Conservation (phyloP, 1,140 invertebrate species). For the Plodia interpunctella region DNA sequence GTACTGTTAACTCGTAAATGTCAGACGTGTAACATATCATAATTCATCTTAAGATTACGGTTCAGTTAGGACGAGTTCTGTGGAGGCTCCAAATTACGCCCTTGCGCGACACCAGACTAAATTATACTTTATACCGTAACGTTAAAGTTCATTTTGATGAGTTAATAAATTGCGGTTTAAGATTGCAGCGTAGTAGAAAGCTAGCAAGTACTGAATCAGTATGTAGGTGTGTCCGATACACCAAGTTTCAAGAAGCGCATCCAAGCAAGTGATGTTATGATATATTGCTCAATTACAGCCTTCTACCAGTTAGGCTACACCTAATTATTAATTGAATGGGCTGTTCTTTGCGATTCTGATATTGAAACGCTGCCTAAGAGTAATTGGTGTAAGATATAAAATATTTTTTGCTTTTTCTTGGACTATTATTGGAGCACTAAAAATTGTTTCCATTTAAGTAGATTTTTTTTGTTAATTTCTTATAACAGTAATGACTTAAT, state of each 20-base stretch:
- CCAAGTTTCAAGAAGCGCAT: constrained; percentile 48
- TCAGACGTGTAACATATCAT: constrained; percentile 70
- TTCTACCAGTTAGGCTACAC: constrained; percentile 51
- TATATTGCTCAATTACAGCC: constrained; percentile 69
- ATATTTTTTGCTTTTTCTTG: too few relatives aligned
- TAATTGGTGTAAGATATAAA: not conserved
- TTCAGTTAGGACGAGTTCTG: constrained; percentile 49
- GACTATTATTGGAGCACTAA: too few relatives aligned
- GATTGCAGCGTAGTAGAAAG: constrained; percentile 55
- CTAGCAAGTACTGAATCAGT: constrained; percentile 58
- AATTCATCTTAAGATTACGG: constrained; percentile 73
- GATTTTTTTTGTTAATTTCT: too few relatives aligned
- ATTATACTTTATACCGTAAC: constrained; percentile 17
- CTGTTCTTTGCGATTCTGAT: constrained; percentile 19
- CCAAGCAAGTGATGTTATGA: constrained; percentile 42
- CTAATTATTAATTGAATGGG: constrained; percentile 61
- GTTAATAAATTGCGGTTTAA: constrained; percentile 20
- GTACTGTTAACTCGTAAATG: constrained; percentile 69
- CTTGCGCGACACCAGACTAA: constrained; percentile 25
- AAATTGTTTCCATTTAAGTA: too few relatives aligned
- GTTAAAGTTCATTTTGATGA: constrained; percentile 27
- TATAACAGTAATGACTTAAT: too few relatives aligned
- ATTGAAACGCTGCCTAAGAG: constrained; percentile 1
- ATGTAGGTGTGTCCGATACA: constrained; percentile 44
- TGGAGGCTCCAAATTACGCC: constrained; percentile 31